Conservation (phyloP, 2,888 invertebrate species). For the Spialia ferax region DNA sequence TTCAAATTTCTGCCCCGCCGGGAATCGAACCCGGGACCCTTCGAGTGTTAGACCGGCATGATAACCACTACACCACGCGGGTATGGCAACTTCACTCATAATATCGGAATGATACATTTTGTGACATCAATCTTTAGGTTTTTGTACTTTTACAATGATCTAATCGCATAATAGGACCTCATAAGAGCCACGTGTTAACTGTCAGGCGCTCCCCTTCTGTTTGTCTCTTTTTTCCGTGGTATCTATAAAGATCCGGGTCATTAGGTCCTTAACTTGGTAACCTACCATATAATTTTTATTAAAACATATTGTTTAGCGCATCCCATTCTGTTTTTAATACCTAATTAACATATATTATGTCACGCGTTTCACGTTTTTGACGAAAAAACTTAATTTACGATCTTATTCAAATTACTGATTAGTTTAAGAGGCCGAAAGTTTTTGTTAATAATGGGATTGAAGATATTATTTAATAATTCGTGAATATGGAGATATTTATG, state of each 20-base stretch:
- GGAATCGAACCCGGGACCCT: too few species aligned
- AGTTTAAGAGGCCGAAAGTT: constrained; percentile 21
- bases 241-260: constrained; percentile 15
- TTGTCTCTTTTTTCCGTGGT: background rate
- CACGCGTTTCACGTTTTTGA: constrained; percentile 14
- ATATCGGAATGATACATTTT: too few species aligned
- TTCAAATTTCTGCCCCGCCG: too few species aligned
- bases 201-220: background rate
- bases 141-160: too few species aligned
- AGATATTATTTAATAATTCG: background rate
- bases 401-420: constrained; percentile 21
- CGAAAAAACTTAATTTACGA: constrained; percentile 18
- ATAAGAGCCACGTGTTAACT: too few species aligned
- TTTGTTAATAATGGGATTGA: constrained; percentile 10
- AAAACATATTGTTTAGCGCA: constrained; percentile 36
- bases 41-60: too few species aligned
- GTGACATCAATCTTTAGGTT: too few species aligned
- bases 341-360: constrained; percentile 32
- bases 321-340: constrained; percentile 36
- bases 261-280: constrained; percentile 5
- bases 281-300: constrained; percentile 28
- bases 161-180: too few species aligned
- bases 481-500: background rate
- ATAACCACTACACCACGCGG: too few species aligned
- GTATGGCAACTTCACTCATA: too few species aligned